Conservation (phyloP, 2,113 vertebrate species). For the Rhinopomastus cyanomelas region DNA sequence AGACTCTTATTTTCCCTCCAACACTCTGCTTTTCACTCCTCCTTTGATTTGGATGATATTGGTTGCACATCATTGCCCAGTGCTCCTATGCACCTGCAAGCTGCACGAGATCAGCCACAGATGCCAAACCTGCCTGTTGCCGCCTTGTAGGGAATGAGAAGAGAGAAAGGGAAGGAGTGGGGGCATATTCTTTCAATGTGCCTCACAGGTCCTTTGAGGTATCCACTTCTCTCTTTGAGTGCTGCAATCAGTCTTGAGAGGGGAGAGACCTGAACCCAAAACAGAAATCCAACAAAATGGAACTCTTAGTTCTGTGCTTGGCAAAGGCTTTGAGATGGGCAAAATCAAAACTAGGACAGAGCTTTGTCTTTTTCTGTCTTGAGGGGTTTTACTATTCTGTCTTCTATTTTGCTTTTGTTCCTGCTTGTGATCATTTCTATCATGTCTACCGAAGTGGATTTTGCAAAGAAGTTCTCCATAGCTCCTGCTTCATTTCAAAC, state of each 20-base stretch:
- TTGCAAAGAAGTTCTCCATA: not conserved
- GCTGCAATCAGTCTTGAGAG: not conserved
- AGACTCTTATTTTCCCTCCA: not conserved
- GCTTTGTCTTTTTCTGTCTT: not conserved
- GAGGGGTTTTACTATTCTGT: not conserved
- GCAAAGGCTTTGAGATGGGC: not conserved
- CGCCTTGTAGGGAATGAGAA: not conserved
- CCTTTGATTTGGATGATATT: not conserved
- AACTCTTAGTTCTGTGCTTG: not conserved
- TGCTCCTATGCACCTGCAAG: not conserved
- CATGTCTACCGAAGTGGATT: not conserved
- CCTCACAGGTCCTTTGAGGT: not conserved
- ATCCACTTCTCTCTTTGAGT: rapidly evolving
- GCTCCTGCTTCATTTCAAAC: not conserved
- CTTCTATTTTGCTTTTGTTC: not conserved
- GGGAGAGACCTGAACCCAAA: not conserved
- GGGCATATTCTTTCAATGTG: not conserved
- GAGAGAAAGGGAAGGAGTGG: not conserved
- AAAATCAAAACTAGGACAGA: not conserved
- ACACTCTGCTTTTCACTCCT: not conserved
- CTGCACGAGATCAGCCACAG: not conserved
- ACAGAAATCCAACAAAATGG: not conserved
- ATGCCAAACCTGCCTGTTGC: not conserved
- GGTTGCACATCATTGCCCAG: not conserved
- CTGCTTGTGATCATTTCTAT: not conserved